Evolutionary conservation across 2,113 vertebrate genomes (phyloP).

Genomic region (Pterocles gutturalis): DNA sequence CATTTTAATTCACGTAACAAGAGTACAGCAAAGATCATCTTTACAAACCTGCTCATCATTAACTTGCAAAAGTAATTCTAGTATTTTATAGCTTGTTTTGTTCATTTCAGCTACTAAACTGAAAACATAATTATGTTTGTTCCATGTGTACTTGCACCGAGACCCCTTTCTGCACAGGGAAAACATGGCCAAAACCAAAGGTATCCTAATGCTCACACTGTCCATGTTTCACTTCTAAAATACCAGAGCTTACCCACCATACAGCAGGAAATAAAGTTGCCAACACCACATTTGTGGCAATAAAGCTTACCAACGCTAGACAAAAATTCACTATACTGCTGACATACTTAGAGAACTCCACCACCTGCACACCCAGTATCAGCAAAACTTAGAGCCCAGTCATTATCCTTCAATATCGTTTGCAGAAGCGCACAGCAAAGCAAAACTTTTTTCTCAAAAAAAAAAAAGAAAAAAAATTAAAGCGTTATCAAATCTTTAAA

Average conservation of each 20-base stretch:
- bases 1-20: background rate
- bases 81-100: background rate
- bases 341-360: background rate
- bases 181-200: background rate
- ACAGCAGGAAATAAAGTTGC: background rate
- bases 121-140: background rate
- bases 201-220: background rate
- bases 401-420: background rate
- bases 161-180: background rate
- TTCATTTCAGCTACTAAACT: background rate
- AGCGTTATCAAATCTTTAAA: background rate
- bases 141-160: background rate
- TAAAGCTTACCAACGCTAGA: background rate
- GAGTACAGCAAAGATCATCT: background rate
- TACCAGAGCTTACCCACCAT: background rate
- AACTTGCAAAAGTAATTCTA: background rate
- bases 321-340: background rate
- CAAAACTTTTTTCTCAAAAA: background rate
- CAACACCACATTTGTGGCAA: background rate
- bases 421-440: background rate
- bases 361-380: background rate
- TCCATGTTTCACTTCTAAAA: background rate
- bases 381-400: background rate
- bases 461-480: no score
- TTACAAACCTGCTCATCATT: background rate